Evolutionary conservation across 2,797 vertebrate genomes (phyloP), one percentile per base, ranked within the genome.

Genomic region (Sebastes cheni): DNA sequence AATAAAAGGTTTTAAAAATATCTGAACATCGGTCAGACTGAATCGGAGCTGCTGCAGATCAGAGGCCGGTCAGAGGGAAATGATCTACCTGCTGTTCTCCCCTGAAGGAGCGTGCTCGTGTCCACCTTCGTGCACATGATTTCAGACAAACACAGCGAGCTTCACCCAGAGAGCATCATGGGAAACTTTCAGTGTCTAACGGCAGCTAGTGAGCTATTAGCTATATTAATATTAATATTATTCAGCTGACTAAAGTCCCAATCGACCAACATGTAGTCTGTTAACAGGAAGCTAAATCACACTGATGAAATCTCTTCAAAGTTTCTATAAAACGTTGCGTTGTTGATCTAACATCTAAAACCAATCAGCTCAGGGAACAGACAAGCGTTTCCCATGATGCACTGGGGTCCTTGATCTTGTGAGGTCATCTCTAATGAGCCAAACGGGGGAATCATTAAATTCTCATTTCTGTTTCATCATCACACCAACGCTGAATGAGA

Each of bases 81-180:
- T 75, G 58, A 80, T 52, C 66, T 61, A 69, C 78, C 72, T 75
- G 67, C 79, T 66, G 79, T 71, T 46, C 54, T 2, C 16, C 39
- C 60, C 58, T 66, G 72, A 39, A 39, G 72, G 23, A 65, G 46
- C 70, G 27, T 32, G 39, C 58, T 52, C 58, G n/a, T 32, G 36
- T 16, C 25, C 18, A 5, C n/a, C 39, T 13, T n/a, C 4, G 23
- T 59, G 68, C 55, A 71, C 34, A 20, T 61, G 39, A 46, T 16
- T 12, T n/a, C 25, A 61, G 54, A 55, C 29, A 32, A 8, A 54
- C n/a, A 32, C 42, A 68, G 14, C 20, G 14, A 62, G 16, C n/a
- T 5, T 68, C 39, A 20, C 29, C 7, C 50, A 39, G 3, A 62
- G 71, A 62, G 71, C 71, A 80, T 68, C 64, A 74, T 74, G 78